A percentile compares a stretch with the other conserved stretches of the same genome.
These are phyloP conservation scores for Chelmon rostratus DNA, from an alignment of 2,797 vertebrate species.

Conservation along the genomic window DNA sequence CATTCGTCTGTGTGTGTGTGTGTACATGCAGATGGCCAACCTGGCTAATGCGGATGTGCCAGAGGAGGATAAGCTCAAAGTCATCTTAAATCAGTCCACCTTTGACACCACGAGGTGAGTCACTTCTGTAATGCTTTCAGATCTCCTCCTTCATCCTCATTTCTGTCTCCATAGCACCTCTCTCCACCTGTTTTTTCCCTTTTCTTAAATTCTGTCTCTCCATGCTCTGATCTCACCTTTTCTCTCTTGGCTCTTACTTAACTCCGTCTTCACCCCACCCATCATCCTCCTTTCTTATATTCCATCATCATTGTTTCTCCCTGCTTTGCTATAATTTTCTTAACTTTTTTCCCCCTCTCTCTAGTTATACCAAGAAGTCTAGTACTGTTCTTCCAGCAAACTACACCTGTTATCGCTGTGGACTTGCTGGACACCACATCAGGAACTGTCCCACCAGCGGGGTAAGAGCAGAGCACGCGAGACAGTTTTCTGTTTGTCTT, in stretches of 20 bases:
- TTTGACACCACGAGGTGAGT: conserved; percentile 96
- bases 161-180: background rate
- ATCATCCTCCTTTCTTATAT: background rate
- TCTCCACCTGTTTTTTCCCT: background rate
- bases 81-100: conserved; percentile 95
- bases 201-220: background rate
- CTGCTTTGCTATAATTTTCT: background rate
- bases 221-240: background rate
- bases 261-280: background rate
- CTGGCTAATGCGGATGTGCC: conserved; percentile 95
- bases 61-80: conserved; percentile 98
- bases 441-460: conserved; percentile 94
- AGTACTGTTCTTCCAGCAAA: conserved; percentile 91
- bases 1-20: conserved; percentile 41
- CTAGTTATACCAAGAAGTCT: conserved; percentile 94
- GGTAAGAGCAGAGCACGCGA: conserved; percentile 82
- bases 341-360: conserved; percentile 6
- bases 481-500: background rate
- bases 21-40: conserved; percentile 91
- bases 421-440: conserved; percentile 96
- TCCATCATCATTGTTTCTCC: background rate
- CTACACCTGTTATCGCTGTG: conserved; percentile 96
- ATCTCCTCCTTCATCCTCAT: background rate
- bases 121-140: background rate
- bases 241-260: background rate